These are phyloP conservation scores for Calliscelio sp. DNA, from an alignment of 2,888 invertebrate species.

Conservation along the genomic window DNA sequence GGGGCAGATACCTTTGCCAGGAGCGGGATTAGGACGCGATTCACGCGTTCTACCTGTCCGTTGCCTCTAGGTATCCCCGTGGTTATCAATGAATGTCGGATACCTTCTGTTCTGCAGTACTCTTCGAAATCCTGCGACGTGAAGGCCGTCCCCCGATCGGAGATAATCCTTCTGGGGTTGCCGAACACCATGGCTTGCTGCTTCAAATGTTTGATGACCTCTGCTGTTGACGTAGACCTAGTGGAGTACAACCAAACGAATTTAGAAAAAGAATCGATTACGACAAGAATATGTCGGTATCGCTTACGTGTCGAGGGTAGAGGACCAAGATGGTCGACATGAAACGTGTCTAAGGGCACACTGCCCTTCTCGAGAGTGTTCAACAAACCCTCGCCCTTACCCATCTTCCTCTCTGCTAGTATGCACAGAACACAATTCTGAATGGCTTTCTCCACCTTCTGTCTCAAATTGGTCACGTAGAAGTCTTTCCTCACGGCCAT, in stretches of 20 bases:
- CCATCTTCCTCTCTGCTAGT: no score
- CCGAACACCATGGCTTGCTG: constrained; percentile 10
- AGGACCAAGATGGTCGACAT: no score
- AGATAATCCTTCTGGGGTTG: constrained; percentile 1
- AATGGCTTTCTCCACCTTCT: no score
- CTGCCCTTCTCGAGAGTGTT: no score
- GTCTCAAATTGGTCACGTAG: no score
- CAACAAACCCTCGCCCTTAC: no score
- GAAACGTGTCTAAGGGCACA: no score
- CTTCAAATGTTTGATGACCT: neutral
- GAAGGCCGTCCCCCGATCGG: constrained; percentile 8
- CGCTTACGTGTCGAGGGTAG: neutral
- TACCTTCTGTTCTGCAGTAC: neutral
- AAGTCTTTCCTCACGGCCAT: no score
- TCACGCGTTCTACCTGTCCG: constrained; percentile 11
- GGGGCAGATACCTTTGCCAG: constrained; percentile 68
- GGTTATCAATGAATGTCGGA: constrained; percentile 43
- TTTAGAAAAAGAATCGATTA: neutral
- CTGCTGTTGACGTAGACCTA: neutral
- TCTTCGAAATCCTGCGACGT: constrained; percentile 5
- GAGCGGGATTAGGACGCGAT: constrained; percentile 70
- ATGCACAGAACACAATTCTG: no score
- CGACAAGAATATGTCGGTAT: constrained; percentile 18
- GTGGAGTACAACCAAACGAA: neutral
- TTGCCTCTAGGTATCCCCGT: constrained; percentile 53